A percentile compares a stretch with the other conserved stretches of the same genome.
phyloP scores from a whole-genome alignment of 2,888 invertebrate species.

The Phalera bucephala region DNA sequence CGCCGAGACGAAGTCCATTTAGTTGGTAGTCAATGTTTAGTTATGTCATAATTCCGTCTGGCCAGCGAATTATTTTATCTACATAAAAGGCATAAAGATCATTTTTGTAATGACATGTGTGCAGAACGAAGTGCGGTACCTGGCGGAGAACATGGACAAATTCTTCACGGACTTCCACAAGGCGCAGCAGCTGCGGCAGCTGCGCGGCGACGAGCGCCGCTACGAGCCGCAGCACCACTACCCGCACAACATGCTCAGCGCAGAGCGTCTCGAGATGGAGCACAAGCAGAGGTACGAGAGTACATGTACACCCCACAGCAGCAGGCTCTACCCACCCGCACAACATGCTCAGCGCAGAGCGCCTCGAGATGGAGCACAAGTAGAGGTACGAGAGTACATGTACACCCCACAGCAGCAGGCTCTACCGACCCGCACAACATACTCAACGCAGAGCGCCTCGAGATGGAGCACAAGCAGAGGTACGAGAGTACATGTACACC shows the following conservation, averaged over 20 bases:
- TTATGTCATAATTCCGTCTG: no score
- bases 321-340: constrained; percentile 28
- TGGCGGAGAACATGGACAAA: constrained; percentile 84
- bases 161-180: constrained; percentile 89
- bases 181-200: constrained; percentile 77
- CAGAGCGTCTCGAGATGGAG: constrained; percentile 49
- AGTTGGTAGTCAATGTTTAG: no score
- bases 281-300: constrained; percentile 56
- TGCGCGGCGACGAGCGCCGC: constrained; percentile 61
- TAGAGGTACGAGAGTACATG: constrained; percentile 57
- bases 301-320: constrained; percentile 47
- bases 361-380: constrained; percentile 54
- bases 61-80: no score
- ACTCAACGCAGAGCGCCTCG: constrained; percentile 48
- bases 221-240: constrained; percentile 35
- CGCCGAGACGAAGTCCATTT: no score
- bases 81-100: no score
- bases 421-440: constrained; percentile 35
- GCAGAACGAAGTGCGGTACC: constrained; percentile 71
- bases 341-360: constrained; percentile 48
- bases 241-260: constrained; percentile 46
- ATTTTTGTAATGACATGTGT: no score
- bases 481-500: constrained; percentile 52
- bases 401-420: constrained; percentile 36
- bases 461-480: constrained; percentile 59